These are phyloP conservation scores for Cephalophus harveyi DNA, from an alignment of 2,113 vertebrate species.

Conservation along the genomic window DNA sequence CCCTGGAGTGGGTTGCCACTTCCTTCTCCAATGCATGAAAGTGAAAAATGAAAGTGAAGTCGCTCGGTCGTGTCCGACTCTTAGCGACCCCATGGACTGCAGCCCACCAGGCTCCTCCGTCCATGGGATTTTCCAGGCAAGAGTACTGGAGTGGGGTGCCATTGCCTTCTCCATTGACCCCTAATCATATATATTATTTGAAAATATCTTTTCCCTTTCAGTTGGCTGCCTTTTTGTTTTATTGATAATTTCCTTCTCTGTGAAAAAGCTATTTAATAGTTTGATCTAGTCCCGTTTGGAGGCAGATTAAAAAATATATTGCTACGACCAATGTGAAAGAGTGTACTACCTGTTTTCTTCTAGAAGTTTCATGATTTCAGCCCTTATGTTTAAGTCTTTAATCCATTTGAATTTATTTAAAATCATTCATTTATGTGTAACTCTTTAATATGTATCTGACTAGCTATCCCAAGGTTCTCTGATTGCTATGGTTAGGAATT, in stretches of 20 bases:
- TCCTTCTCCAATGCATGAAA: too few relatives aligned
- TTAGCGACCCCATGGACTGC: too few relatives aligned
- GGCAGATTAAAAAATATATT: neutral
- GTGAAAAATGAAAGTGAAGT: too few relatives aligned
- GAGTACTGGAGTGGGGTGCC: too few relatives aligned
- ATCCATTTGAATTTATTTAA: neutral
- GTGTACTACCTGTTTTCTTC: neutral
- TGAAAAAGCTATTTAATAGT: neutral
- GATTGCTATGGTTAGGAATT: neutral
- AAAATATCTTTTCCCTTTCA: neutral
- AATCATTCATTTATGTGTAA: neutral
- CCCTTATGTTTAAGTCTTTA: neutral
- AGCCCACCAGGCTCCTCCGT: too few relatives aligned
- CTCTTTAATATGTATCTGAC: neutral
- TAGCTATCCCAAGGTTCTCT: neutral
- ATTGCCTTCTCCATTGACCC: too few relatives aligned
- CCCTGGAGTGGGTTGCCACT: too few relatives aligned
- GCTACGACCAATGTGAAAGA: neutral
- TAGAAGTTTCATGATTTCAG: neutral
- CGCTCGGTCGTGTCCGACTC: too few relatives aligned
- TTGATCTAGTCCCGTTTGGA: neutral
- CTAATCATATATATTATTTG: neutral
- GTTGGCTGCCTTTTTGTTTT: neutral
- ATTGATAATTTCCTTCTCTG: neutral
- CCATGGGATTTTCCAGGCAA: too few relatives aligned